Percentiles rank a stretch among this genome's conserved stretches.
These are phyloP conservation scores for Caranx melampygus DNA, from an alignment of 2,113 vertebrate species.

Conservation along the genomic window DNA sequence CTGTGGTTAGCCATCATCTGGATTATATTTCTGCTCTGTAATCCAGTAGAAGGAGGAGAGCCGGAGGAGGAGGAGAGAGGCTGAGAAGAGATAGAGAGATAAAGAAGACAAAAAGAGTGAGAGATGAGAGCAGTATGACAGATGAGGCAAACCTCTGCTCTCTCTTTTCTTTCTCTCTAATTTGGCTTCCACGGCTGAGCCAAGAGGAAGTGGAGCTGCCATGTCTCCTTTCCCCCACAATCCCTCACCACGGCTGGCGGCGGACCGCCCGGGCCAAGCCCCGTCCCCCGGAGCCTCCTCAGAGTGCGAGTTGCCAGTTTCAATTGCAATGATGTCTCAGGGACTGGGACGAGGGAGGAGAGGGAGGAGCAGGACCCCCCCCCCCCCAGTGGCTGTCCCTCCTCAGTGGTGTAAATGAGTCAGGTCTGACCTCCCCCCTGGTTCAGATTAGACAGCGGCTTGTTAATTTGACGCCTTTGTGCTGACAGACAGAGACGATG, in stretches of 20 bases:
- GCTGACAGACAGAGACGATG: conserved; percentile 20
- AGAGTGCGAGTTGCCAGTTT: conserved; percentile 88
- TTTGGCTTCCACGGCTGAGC: conserved; percentile 88
- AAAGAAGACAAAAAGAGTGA: conserved; percentile 47
- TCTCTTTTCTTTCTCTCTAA: conserved; percentile 71
- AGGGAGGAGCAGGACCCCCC: conserved; percentile 17
- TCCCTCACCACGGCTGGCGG: conserved; percentile 85
- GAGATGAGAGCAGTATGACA: conserved; percentile 69
- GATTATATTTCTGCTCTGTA: conserved; percentile 85
- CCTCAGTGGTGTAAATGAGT: conserved; percentile 71
- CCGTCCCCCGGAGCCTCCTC: conserved; percentile 71
- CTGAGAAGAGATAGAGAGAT: conserved; percentile 43
- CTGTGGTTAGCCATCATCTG: conserved; percentile 83
- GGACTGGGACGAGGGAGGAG: background rate
- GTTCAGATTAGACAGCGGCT: conserved; percentile 82
- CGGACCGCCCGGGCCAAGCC: conserved; percentile 80
- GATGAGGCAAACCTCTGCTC: conserved; percentile 30
- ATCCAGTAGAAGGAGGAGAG: conserved; percentile 18
- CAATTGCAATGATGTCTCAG: conserved; percentile 88
- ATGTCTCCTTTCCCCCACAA: conserved; percentile 89
- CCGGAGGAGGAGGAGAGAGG: background rate
- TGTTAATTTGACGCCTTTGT: conserved; percentile 82
- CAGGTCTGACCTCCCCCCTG: conserved; percentile 72
- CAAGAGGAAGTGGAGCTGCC: conserved; percentile 91
- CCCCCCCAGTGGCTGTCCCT: conserved; percentile 31